phyloP scores from a whole-genome alignment of 2,113 vertebrate genomes.

The Clarias gariepinus region DNA sequence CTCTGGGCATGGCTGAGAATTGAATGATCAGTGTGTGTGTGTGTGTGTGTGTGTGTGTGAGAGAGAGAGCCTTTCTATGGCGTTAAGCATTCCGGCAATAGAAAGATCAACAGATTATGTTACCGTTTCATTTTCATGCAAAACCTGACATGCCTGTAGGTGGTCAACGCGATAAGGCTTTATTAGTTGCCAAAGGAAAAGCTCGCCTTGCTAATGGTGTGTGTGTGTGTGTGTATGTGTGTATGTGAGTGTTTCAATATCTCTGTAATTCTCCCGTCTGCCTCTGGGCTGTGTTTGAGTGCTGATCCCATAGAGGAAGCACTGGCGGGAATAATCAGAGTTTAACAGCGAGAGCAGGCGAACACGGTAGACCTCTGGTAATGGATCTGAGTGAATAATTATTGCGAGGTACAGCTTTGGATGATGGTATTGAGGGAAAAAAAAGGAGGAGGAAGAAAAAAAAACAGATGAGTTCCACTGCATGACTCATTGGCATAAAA shows the following conservation, averaged over 20 bases:
- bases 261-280: constrained; percentile 63
- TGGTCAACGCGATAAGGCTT: constrained; percentile 62
- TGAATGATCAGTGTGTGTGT: constrained; percentile 21
- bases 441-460: constrained; percentile 31
- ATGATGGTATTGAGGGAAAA: constrained; percentile 69
- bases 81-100: constrained; percentile 1
- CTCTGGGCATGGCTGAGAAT: constrained; percentile 14
- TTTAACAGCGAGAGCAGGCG: constrained; percentile 72
- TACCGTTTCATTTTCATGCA: constrained; percentile 44
- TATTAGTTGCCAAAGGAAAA: constrained; percentile 65
- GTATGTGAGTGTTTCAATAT: constrained; percentile 6
- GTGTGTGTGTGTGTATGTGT: constrained; percentile 3
- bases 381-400: constrained; percentile 79
- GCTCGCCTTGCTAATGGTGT: constrained; percentile 49
- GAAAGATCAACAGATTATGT: constrained; percentile 31
- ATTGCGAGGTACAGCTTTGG: constrained; percentile 75
- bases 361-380: constrained; percentile 74
- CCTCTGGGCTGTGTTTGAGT: constrained; percentile 63
- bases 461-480: constrained; percentile 64
- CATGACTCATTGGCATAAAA: constrained; percentile 73
- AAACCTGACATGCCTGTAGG: constrained; percentile 59
- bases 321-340: constrained; percentile 72
- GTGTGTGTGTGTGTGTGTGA: neutral
- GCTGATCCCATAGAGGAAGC: constrained; percentile 54
- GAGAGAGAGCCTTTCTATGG: neutral